These are phyloP conservation scores for Drosophila cyrtoloma DNA, from an alignment of 2,888 invertebrate species.

Conservation along the genomic window DNA sequence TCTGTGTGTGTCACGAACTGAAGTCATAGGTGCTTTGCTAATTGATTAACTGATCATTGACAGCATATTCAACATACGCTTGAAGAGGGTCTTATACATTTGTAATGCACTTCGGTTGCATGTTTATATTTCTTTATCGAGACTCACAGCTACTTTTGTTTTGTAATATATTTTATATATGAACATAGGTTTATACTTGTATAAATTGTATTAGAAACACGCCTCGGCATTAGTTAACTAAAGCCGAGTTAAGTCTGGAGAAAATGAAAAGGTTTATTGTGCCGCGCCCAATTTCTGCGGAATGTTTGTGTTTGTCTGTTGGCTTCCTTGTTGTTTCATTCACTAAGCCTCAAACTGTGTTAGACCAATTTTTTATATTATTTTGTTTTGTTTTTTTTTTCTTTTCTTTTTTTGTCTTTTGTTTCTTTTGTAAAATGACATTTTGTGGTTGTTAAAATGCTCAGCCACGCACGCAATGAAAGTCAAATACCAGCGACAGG, in stretches of 20 bases:
- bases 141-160: background rate
- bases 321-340: slow-evolving; percentile 28
- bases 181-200: background rate
- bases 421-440: slow-evolving; percentile 60
- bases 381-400: slow-evolving; percentile 25
- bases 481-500: slow-evolving; percentile 61
- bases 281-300: slow-evolving; percentile 34
- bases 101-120: background rate
- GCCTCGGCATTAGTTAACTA: background rate
- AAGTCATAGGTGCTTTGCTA: slow-evolving; percentile 37
- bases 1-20: slow-evolving; percentile 1
- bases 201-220: background rate
- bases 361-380: slow-evolving; percentile 12
- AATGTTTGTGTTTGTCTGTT: slow-evolving; percentile 1
- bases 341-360: slow-evolving; percentile 16
- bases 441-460: slow-evolving; percentile 75
- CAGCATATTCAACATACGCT: background rate
- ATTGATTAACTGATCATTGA: slow-evolving; percentile 37
- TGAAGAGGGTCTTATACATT: background rate
- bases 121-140: background rate
- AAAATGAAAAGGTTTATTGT: slow-evolving; percentile 10
- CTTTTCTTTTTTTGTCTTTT: slow-evolving; percentile 14
- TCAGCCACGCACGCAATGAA: slow-evolving; percentile 70
- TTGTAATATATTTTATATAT: background rate
- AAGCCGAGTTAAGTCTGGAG: slow-evolving; percentile 3